Conservation (phyloP, 1,140 invertebrate species). For the Drosophila varians region DNA sequence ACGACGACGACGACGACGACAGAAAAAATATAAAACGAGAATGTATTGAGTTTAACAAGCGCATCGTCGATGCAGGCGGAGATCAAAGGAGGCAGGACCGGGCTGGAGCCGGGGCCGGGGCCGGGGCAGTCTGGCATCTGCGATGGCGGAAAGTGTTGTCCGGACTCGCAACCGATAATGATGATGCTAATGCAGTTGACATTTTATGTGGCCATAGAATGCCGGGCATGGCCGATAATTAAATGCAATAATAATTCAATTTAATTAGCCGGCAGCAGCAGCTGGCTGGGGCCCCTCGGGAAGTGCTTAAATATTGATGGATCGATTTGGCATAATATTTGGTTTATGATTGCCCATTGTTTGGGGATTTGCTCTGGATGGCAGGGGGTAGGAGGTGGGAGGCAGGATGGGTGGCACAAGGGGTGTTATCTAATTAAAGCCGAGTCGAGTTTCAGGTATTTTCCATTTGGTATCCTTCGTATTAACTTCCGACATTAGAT, state of each 20-base stretch:
- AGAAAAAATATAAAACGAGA: slow-evolving; percentile 25
- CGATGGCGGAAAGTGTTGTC: slow-evolving; percentile 55
- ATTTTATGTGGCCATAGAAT: slow-evolving; percentile 67
- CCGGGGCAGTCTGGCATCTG: slow-evolving; percentile 3
- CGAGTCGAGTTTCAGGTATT: too few relatives aligned
- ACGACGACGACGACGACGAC: too few relatives aligned
- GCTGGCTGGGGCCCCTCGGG: slow-evolving; percentile 3
- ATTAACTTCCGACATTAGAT: background rate
- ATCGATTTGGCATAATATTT: slow-evolving; percentile 65
- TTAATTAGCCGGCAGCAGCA: slow-evolving; percentile 72
- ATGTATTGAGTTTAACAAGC: slow-evolving; percentile 75
- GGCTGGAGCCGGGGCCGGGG: background rate
- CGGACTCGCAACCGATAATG: slow-evolving; percentile 56
- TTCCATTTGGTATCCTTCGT: too few relatives aligned
- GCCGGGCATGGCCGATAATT: slow-evolving; percentile 51
- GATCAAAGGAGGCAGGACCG: slow-evolving; percentile 56
- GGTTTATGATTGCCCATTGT: slow-evolving; percentile 45
- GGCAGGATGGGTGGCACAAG: too few relatives aligned
- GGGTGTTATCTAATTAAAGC: too few relatives aligned
- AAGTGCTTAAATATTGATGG: slow-evolving; percentile 57
- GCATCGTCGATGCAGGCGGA: slow-evolving; percentile 43
- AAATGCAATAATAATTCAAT: slow-evolving; percentile 73
- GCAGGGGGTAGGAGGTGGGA: too few relatives aligned
- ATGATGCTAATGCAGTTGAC: slow-evolving; percentile 78
- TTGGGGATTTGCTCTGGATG: slow-evolving; percentile 37